Base-by-base conservation (phyloP, 2,113 vertebrate genomes). In the Gorsachius goisagi region DNA sequence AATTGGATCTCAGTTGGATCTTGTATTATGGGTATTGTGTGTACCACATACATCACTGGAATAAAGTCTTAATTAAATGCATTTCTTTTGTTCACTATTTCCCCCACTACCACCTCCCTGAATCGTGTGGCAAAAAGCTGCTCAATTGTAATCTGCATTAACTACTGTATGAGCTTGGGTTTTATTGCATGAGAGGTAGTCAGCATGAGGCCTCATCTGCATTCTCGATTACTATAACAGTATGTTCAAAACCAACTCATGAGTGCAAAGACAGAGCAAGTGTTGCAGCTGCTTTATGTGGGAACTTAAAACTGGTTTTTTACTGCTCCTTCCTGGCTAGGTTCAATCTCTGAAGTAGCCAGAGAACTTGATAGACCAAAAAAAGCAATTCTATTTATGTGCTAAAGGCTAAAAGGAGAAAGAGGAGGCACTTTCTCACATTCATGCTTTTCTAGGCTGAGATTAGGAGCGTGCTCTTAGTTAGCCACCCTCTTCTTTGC, bases 161-260 rank as follows among this genome's bases (percentile, higher is more conserved):
- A 50, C 50, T 85, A 73, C 39, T 88, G 45, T 72, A 83, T 39
- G 52, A 85, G 79, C 53, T 74, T 91, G 77, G 8, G 24, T 72
- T 95, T 85, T 85, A 93, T 86, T 94, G 72, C 91, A 59, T 55
- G 59, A 96, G 95, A 97, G 87, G 95, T 94, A 95, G 88, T 94
- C 74, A 64, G 72, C 37, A 18, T 63, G 94, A 88, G 84, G 87
- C 78, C 69, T 84, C 69, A 35, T 56, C 82, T 86, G 69, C 87
- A 44, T 53, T 85, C 84, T 44, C 67, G 32, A 62, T 83, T 68
- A 86, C 73, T 69, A 64, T 71, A 89, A 53, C 72, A 49, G 22
- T 13, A 59, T 6, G 16, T 72, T 88, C 76, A 76, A 75, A 93
- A 52, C 72, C 87, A 89, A 67, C 3, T 24, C 33, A 62, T 0